Base-by-base conservation (phyloP, 2,888 invertebrate genomes). In the Cephus runcator region DNA sequence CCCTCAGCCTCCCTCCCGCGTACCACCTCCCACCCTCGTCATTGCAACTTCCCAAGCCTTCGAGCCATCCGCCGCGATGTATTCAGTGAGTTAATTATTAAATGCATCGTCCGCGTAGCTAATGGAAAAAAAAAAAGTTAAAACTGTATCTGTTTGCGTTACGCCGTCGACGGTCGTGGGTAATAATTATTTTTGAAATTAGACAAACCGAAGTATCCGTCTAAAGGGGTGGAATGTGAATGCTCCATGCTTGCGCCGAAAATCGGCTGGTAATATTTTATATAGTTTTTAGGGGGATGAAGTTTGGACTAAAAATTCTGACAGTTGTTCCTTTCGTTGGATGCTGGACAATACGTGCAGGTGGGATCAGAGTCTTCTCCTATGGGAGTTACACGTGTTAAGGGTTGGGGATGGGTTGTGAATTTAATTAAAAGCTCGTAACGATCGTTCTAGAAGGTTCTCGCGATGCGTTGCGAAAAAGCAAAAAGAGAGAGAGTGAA, bases 31-130 rank as follows among this genome's bases (percentile, higher is more conserved):
- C 35, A 0, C 35, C 12, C 11, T 30, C 77, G 84, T 23, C 71
- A 34, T 9, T 34, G 12, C 71, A 71, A 33, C 71, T 71, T 34
- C n/a, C 71, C 86, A 86, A 84, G 84, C 82, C 87, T 84, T 85
- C 87, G 87, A 88, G 86, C 87, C 86, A 87, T 88, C 86, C 86
- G 85, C 85, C 86, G 83, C 83, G 82, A 81, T 84, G 85, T 85
- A 86, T 87, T 86, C 86, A 84, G 81, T 85, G 83, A 87, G 87
- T 88, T 88, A 88, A 88, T 88, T 88, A 88, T 88, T 87, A 87
- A 88, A 87, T 87, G 87, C 86, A 86, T 87, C 86, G 82, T 81
- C 80, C 78, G 30, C 73, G 56, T 74, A 56, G 69, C 71, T 74
- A 75, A 77, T 75, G 73, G 12, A 0, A 71, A 71, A 71, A 71